These are phyloP conservation scores for Amphiura filiformis DNA, from an alignment of 35 echinoderm and acorn worm species.

Conservation along the genomic window DNA sequence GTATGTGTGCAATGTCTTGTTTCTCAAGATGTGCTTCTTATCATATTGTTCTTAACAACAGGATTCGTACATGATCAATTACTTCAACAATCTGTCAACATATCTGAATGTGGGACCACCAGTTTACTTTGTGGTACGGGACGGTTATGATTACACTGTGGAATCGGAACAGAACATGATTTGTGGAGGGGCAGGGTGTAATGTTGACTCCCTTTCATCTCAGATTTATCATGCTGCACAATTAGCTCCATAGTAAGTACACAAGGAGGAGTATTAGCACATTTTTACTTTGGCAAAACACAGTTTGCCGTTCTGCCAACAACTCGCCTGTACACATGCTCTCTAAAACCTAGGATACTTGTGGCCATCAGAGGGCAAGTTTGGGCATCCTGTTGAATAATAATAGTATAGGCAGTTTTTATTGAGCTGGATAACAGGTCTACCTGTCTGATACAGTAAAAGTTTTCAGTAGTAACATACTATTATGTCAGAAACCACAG, in stretches of 20 bases:
- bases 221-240: slow-evolving; percentile 83
- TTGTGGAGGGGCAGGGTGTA: slow-evolving; percentile 78
- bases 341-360: no score
- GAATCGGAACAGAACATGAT: slow-evolving; percentile 75
- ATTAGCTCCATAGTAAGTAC: slow-evolving; percentile 64
- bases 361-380: no score
- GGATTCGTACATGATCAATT: slow-evolving; percentile 91
- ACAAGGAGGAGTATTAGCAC: background rate
- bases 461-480: no score
- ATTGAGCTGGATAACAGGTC: no score
- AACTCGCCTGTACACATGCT: no score
- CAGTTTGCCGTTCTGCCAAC: background rate
- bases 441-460: no score
- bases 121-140: slow-evolving; percentile 88
- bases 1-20: no score
- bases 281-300: background rate
- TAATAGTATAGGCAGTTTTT: no score
- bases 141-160: slow-evolving; percentile 70
- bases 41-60: slow-evolving; percentile 23
- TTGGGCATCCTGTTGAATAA: no score
- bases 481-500: no score
- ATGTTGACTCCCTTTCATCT: slow-evolving; percentile 77
- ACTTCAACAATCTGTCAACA: slow-evolving; percentile 54
- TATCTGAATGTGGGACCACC: slow-evolving; percentile 80
- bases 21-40: no score